Base-by-base conservation (phyloP, 2,113 vertebrate genomes). In the Rhegmatorhina hoffmannsi region DNA sequence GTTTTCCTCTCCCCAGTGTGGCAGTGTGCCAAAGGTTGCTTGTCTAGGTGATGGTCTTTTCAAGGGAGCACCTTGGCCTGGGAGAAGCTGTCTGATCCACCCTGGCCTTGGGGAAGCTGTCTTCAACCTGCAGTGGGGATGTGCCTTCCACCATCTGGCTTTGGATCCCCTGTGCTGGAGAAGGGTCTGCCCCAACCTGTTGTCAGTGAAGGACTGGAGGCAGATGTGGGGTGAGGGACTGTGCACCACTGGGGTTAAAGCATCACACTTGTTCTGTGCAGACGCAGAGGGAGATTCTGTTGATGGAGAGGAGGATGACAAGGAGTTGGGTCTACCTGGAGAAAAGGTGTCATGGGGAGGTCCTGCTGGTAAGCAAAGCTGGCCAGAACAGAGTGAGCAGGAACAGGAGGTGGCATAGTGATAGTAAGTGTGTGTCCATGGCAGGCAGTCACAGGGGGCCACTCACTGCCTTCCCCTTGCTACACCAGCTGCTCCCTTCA, bases 21-120 rank as follows among this genome's bases (percentile, higher is more conserved):
- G 6, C 0, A 0, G 17, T 0, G 0, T 19, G 26, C 24, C 25
- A 53, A 52, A 92, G 18, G 24, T 21, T 13, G 11, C 29, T 28
- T 10, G 9, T n/a, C 12, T 9, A 33, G 40, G 13, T 19, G 17
- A 36, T 5, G 36, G 10, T 36, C 25, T 60, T 20, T 28, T 18
- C 0, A 2, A 31, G 16, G 9, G 36, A 72, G 13, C 0, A 0
- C 13, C 29, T 60, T 0, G 2, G 75, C 8, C 33, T 49, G 44
- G 11, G 33, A 7, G 14, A 19, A 33, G 43, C 31, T 80, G 21
- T 66, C 59, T 81, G n/a, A 67, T 38, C 46, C 44, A 59, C 26
- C 36, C 52, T 2, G 6, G 66, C 16, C 46, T 26, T 8, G 10
- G 33, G 36, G 17, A 69, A 62, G 11, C 13, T 13, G 10, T 17